Evolutionary conservation across 2,797 vertebrate genomes (phyloP).

Genomic region (Coreius guichenoti): DNA sequence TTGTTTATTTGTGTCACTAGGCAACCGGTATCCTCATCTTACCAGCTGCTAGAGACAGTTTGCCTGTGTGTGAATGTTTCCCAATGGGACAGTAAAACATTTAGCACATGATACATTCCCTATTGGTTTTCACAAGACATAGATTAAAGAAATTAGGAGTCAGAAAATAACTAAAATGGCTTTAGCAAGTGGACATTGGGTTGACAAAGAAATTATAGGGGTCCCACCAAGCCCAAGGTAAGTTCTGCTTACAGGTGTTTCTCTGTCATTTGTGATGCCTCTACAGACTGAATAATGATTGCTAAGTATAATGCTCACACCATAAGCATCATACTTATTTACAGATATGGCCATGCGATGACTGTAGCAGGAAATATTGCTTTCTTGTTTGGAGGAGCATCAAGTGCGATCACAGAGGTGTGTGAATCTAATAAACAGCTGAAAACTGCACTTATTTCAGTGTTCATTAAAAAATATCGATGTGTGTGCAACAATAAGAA

Average conservation of each 20-base stretch:
- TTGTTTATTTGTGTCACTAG: slow-evolving; percentile 64
- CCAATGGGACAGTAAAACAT: slow-evolving; percentile 15
- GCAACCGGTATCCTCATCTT: slow-evolving; percentile 65
- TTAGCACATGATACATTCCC: not conserved
- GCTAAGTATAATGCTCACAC: not conserved
- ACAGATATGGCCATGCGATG: slow-evolving; percentile 74
- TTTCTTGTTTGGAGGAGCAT: slow-evolving; percentile 78
- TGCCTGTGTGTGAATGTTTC: slow-evolving; percentile 33
- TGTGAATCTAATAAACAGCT: not conserved
- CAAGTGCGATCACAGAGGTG: slow-evolving; percentile 66
- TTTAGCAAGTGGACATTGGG: slow-evolving; percentile 78
- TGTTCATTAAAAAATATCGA: not conserved
- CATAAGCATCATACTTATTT: not conserved
- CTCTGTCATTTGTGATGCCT: not conserved
- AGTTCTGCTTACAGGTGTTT: not conserved
- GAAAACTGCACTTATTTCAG: not conserved
- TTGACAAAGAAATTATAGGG: slow-evolving; percentile 73
- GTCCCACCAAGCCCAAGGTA: slow-evolving; percentile 71
- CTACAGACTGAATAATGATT: not conserved
- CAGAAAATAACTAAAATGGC: slow-evolving; percentile 66
- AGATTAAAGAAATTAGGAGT: not conserved
- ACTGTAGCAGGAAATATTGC: slow-evolving; percentile 76
- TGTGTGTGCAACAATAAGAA: not conserved
- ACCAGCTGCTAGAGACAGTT: slow-evolving; percentile 37
- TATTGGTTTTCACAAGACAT: not conserved